Percentiles rank a stretch among this genome's conserved stretches.
Conservation (phyloP, 2,888 invertebrate species). For the Euphydryas editha region DNA sequence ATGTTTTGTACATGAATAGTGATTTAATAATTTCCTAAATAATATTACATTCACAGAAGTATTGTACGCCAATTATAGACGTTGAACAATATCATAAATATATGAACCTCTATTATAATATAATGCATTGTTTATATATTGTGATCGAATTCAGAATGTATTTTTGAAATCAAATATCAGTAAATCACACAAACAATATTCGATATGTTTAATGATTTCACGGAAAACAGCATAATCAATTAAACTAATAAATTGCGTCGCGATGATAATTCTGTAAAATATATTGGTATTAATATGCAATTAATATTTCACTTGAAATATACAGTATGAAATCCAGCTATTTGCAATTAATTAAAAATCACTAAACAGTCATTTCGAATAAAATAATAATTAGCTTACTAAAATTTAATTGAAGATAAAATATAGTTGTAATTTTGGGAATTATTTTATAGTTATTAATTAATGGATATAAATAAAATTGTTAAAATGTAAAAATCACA, state of each 20-base stretch:
- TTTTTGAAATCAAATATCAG: neutral
- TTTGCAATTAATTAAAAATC: conserved; percentile 13
- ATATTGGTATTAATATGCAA: conserved; percentile 17
- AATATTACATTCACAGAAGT: too few species aligned
- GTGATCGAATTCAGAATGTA: too few species aligned
- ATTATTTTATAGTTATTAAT: too few species aligned
- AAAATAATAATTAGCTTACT: conserved; percentile 1
- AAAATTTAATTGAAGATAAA: conserved; percentile 1
- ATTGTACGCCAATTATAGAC: too few species aligned
- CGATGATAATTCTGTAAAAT: conserved; percentile 10
- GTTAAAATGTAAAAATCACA: too few species aligned
- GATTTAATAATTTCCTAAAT: too few species aligned
- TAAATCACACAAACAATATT: neutral
- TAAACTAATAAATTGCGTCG: conserved; percentile 5
- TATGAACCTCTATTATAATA: too few species aligned
- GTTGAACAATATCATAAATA: too few species aligned
- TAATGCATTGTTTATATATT: too few species aligned
- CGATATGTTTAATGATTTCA: neutral
- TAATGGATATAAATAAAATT: too few species aligned
- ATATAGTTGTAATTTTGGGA: neutral
- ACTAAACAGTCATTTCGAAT: conserved; percentile 12
- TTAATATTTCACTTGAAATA: conserved; percentile 17
- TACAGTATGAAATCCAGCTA: conserved; percentile 6
- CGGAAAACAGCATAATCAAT: conserved; percentile 7
- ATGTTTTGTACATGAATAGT: too few species aligned